These are phyloP conservation scores for Galerucella pusilla DNA, from an alignment of 2,888 invertebrate genomes.

Conservation along the genomic window DNA sequence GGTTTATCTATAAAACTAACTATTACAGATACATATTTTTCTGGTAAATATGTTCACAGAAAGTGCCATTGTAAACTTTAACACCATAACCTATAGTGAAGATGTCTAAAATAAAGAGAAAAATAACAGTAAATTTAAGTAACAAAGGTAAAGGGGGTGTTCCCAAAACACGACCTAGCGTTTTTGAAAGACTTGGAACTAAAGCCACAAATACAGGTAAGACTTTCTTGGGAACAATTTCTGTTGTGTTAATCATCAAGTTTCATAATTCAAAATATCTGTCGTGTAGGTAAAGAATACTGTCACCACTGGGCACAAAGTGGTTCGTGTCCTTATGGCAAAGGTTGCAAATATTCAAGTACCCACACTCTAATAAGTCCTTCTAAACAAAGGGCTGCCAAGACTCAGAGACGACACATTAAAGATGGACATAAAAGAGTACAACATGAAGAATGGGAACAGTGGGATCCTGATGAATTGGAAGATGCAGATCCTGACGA, in stretches of 20 bases:
- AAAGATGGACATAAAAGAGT: slow-evolving; percentile 55
- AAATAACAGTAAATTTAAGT: slow-evolving; percentile 78
- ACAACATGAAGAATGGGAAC: slow-evolving; percentile 73
- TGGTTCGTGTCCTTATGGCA: slow-evolving; percentile 82
- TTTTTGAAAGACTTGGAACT: slow-evolving; percentile 84
- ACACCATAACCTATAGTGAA: slow-evolving; percentile 53
- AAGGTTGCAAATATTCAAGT: slow-evolving; percentile 80
- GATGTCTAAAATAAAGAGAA: slow-evolving; percentile 79
- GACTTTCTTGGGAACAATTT: background rate
- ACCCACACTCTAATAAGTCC: slow-evolving; percentile 82
- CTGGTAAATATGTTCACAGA: slow-evolving; percentile 36
- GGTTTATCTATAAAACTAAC: slow-evolving; percentile 2
- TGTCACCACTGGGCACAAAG: slow-evolving; percentile 83
- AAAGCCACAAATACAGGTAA: slow-evolving; percentile 67
- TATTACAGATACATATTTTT: background rate
- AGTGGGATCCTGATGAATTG: slow-evolving; percentile 82
- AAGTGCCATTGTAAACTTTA: slow-evolving; percentile 19
- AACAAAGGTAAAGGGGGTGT: slow-evolving; percentile 69
- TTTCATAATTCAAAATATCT: background rate
- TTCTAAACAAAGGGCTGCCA: slow-evolving; percentile 77
- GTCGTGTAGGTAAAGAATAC: slow-evolving; percentile 68
- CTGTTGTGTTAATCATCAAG: background rate
- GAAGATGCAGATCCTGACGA: slow-evolving; percentile 85
- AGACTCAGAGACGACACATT: slow-evolving; percentile 67
- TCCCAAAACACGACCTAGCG: slow-evolving; percentile 75